Conservation (phyloP, 1,140 invertebrate species). For the Teleopsis dalmanni region DNA sequence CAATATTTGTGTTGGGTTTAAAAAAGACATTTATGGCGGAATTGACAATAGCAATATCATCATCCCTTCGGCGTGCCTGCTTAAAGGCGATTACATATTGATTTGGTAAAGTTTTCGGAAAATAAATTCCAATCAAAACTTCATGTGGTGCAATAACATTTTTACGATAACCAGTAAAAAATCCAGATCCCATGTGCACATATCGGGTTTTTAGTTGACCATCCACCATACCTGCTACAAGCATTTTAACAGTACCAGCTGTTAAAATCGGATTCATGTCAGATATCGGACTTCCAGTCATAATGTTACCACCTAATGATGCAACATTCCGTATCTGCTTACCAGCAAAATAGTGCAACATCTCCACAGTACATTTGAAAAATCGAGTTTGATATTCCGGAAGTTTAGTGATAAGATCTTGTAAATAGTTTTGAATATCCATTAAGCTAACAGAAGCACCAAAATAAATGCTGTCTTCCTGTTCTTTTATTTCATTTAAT, state of each 20-base stretch:
- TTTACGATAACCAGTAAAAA: constrained; percentile 77
- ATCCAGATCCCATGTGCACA: constrained; percentile 67
- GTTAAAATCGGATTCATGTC: constrained; percentile 87
- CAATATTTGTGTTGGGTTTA: constrained; percentile 45
- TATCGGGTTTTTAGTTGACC: constrained; percentile 50
- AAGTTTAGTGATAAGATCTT: constrained; percentile 48
- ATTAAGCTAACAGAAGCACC: constrained; percentile 70
- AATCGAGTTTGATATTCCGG: constrained; percentile 57
- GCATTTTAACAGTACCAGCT: constrained; percentile 55
- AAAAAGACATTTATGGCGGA: constrained; percentile 63
- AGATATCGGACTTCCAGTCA: constrained; percentile 89
- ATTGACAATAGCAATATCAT: constrained; percentile 91
- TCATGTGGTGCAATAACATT: constrained; percentile 67
- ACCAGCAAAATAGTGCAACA: constrained; percentile 87
- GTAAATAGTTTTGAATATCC: constrained; percentile 56
- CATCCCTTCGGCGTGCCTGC: constrained; percentile 78
- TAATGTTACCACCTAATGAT: constrained; percentile 80
- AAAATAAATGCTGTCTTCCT: constrained; percentile 53
- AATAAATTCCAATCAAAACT: constrained; percentile 63
- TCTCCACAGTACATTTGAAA: constrained; percentile 63
- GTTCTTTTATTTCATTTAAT: constrained; percentile 51
- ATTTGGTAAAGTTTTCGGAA: constrained; percentile 51
- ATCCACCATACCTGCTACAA: constrained; percentile 49
- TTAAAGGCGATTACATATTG: constrained; percentile 82
- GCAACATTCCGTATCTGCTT: constrained; percentile 76